phyloP scores from a whole-genome alignment of 2,797 vertebrate genomes.

The Argyrosomus regius region DNA sequence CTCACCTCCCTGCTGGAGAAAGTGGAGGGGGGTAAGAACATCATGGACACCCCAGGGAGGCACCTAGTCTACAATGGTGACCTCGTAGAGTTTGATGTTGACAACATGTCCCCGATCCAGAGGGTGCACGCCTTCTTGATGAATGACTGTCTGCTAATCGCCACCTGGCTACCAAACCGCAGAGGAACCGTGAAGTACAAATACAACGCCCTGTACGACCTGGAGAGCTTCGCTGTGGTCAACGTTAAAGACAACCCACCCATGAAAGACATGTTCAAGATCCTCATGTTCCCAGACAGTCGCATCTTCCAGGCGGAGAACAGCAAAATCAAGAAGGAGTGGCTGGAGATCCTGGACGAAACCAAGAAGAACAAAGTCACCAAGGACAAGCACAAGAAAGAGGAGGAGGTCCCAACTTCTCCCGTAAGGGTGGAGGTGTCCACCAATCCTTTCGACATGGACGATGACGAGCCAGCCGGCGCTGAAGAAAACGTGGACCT shows the following conservation, averaged over 20 bases:
- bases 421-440: conserved; percentile 83
- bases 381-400: conserved; percentile 89
- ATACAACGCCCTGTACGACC: conserved; percentile 93
- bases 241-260: conserved; percentile 99
- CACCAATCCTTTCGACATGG: conserved; percentile 91
- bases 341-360: conserved; percentile 97
- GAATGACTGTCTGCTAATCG: conserved; percentile 96
- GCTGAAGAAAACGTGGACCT: conserved; percentile 90
- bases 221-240: conserved; percentile 96
- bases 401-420: conserved; percentile 86
- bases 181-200: conserved; percentile 92
- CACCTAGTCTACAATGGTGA: conserved; percentile 98
- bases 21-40: conserved; percentile 95
- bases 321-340: conserved; percentile 98
- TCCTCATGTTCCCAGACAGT: conserved; percentile 98
- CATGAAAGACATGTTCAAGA: conserved; percentile 99
- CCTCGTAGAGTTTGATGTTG: conserved; percentile 94
- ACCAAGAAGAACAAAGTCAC: conserved; percentile 94
- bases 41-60: conserved; percentile 95
- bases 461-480: conserved; percentile 65
- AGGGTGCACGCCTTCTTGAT: conserved; percentile 97
- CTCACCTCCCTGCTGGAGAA: conserved; percentile 97
- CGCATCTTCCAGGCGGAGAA: conserved; percentile 98
- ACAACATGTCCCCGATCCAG: conserved; percentile 96
- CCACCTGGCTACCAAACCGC: conserved; percentile 94